Base-by-base conservation (phyloP, 2,797 vertebrate genomes). In the Smutsia temminckii region DNA sequence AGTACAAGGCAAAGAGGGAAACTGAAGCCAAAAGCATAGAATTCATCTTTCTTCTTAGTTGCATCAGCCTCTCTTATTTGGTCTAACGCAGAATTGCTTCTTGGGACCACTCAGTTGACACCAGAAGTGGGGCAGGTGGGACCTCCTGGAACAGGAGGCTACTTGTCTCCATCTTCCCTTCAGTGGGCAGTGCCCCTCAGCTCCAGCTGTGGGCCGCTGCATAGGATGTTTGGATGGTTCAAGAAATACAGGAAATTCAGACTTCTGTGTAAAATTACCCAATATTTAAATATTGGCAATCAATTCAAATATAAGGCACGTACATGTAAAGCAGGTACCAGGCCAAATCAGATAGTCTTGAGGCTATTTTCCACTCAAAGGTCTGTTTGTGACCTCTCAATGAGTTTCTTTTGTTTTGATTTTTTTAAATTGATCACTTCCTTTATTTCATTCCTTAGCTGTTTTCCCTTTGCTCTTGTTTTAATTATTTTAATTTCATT, bases 181-280 rank as follows among this genome's bases (percentile, higher is more conserved):
- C 46, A 12, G 46, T 46, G 46, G 46, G 46, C 46, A 46, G 46
- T 11, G 10, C 46, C 46, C 46, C 46, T 46, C 46, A 46, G 11
- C 46, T 46, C 46, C 46, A 2, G 46, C 46, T 46, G 9, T 46
- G 46, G 46, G 46, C 46, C 46, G 46, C 46, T 10, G 11, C 46
- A 12, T 46, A 46, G 46, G 46, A 46, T 46, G 12, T 46, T 46
- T 46, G 46, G 46, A 46, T 46, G 46, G 46, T 46, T 46, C 46
- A 46, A 71, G 72, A 55, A 83, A 92, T 86, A 84, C 37, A 59
- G 63, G 57, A 96, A 94, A 86, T 93, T 34, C 34, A 78, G 32
- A 72, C 80, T 46, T 88, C 71, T n/a, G 20, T 46, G 80, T 68
- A 72, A 74, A 57, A 46, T 55, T 37, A 75, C 29, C 59, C 61